Evolutionary conservation across 2,888 invertebrate genomes (phyloP), one percentile per base, ranked within the genome.

Genomic region (Norana najaformis): DNA sequence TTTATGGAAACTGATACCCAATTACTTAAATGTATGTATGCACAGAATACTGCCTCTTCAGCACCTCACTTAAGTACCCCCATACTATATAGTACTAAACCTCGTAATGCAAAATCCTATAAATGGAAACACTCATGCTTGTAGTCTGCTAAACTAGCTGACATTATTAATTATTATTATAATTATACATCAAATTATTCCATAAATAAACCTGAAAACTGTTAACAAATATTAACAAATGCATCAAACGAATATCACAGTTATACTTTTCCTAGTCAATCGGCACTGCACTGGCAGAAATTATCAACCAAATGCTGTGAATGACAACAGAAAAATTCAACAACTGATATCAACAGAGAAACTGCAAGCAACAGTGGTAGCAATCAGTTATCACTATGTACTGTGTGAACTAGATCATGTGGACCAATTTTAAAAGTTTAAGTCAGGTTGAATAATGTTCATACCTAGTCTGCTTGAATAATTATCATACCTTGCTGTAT

Each of bases 161-260:
- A 11, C 30, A 69, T n/a, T 4, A 16, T n/a, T 69, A 69, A 30
- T 69, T 69, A 69, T 69, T 47, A 23, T 23, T 23, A 47, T 69
- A n/a, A 69, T n/a, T 69, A n/a, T 16, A n/a, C 13, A 13, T 30
- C 30, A 69, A 69, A 69, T 69, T 69, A 69, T n/a, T 69, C 69
- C 69, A 69, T 69, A 69, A 69, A 69, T 69, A n/a, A 30, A 69
- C 69, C 69, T 69, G 69, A 69, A 69, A 69, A 69, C n/a, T 69
- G n/a, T 69, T 69, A 69, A 69, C 69, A 69, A n/a, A 69, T n/a
- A 13, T 47, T 14, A n/a, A n/a, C n/a, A n/a, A n/a, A n/a, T n/a
- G 41, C 18, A 41, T 69, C 69, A 69, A 23, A 47, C 20, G 20
- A n/a, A 69, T 8, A 16, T 6, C n/a, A 1, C 69, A 69, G n/a